Evolutionary conservation across 1,140 invertebrate species (phyloP).

Genomic region (Drosophila rufa): DNA sequence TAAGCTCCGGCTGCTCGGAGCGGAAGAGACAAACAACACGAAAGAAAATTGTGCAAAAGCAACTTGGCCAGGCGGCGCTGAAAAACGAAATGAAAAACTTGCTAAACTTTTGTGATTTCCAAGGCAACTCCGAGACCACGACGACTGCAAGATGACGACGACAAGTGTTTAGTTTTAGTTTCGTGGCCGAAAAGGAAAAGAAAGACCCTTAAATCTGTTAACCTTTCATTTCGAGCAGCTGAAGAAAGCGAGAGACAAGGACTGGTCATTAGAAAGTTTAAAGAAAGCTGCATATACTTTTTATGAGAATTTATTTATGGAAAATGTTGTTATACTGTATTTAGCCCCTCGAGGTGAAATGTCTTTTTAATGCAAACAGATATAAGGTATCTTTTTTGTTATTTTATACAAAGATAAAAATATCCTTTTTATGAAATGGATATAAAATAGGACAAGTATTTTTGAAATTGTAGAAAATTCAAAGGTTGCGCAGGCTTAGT

Average conservation of each 20-base stretch:
- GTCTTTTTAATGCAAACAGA: background rate
- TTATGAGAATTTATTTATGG: constrained; percentile 21
- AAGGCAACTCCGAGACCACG: constrained; percentile 43
- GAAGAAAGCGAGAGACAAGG: constrained; percentile 4
- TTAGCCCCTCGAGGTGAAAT: background rate
- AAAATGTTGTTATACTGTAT: background rate
- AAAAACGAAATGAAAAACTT: constrained; percentile 60
- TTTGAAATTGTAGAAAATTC: background rate
- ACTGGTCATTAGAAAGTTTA: constrained; percentile 64
- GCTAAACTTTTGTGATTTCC: constrained; percentile 71
- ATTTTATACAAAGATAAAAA: background rate
- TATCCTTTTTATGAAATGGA: no score
- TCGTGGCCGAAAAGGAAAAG: constrained; percentile 41
- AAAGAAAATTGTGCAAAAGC: constrained; percentile 56
- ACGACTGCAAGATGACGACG: constrained; percentile 62
- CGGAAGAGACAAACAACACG: constrained; percentile 55
- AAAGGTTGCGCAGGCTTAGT: background rate
- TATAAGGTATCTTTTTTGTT: background rate
- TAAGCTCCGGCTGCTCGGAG: constrained; percentile 43
- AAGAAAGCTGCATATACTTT: constrained; percentile 42
- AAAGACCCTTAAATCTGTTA: constrained; percentile 67
- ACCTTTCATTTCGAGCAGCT: constrained; percentile 60
- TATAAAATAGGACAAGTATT: no score
- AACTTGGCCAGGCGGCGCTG: constrained; percentile 19
- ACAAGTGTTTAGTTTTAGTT: constrained; percentile 69